These are phyloP conservation scores for Archivesica marissinica DNA, from an alignment of 1,140 invertebrate genomes.

Conservation along the genomic window DNA sequence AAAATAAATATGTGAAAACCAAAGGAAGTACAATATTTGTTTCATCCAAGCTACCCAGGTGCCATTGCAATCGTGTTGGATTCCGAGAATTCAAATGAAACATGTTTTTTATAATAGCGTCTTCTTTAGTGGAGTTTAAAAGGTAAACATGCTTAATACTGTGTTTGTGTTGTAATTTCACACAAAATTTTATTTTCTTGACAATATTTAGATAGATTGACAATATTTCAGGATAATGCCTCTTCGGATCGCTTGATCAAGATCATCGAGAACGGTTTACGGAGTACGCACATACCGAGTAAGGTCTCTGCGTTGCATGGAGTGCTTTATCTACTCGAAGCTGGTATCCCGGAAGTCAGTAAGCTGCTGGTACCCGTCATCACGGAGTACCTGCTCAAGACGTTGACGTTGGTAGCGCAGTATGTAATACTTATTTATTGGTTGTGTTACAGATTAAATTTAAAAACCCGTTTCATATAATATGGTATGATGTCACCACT, in stretches of 20 bases:
- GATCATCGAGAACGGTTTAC: slow-evolving; percentile 87
- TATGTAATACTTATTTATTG: slow-evolving; percentile 67
- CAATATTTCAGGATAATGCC: slow-evolving; percentile 75
- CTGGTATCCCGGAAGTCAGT: slow-evolving; percentile 78
- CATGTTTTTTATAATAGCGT: too few relatives aligned
- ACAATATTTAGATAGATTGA: too few relatives aligned
- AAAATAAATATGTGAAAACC: too few relatives aligned
- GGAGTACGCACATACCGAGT: slow-evolving; percentile 88
- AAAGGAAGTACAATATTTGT: too few relatives aligned
- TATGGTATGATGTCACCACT: too few relatives aligned
- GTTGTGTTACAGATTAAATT: not conserved
- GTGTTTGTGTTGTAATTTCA: too few relatives aligned
- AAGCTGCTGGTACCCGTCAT: slow-evolving; percentile 87
- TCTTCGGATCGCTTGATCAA: slow-evolving; percentile 87
- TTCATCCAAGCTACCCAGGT: too few relatives aligned
- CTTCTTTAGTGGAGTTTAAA: too few relatives aligned
- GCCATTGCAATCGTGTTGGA: too few relatives aligned
- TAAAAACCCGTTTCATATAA: not conserved
- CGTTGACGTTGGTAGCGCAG: slow-evolving; percentile 85
- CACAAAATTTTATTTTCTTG: too few relatives aligned
- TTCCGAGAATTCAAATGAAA: too few relatives aligned
- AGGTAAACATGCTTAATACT: too few relatives aligned
- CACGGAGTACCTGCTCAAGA: slow-evolving; percentile 89
- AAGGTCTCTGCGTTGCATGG: slow-evolving; percentile 90
- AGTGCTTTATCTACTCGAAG: slow-evolving; percentile 90